phyloP scores from a whole-genome alignment of 2,113 vertebrate species.

The Nipponia nippon region DNA sequence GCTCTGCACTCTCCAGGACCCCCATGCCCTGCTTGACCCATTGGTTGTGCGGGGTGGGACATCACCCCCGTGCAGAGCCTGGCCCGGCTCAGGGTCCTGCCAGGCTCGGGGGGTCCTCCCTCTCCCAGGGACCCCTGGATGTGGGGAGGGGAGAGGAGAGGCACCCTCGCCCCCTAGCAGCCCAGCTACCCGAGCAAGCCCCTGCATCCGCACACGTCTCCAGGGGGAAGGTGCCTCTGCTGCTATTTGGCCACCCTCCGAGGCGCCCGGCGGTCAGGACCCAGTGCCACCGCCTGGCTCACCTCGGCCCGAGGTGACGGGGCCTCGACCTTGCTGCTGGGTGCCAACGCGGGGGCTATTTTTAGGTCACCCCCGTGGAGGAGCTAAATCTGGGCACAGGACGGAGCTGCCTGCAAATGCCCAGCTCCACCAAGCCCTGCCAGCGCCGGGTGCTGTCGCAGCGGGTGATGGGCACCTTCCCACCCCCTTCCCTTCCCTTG shows the following conservation, averaged over 20 bases:
- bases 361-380: background rate
- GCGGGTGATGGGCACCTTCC: background rate
- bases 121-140: background rate
- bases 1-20: background rate
- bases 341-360: background rate
- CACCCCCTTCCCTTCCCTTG: background rate
- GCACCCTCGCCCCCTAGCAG: background rate
- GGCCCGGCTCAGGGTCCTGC: background rate
- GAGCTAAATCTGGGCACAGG: background rate
- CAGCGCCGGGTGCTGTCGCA: background rate
- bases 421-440: background rate
- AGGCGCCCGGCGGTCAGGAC: rapidly evolving
- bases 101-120: background rate
- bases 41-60: background rate
- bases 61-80: background rate
- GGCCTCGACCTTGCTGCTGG: background rate
- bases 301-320: background rate
- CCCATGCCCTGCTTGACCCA: background rate
- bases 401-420: background rate
- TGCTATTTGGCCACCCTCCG: background rate
- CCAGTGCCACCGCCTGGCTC: background rate
- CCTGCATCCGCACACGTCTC: rapidly evolving
- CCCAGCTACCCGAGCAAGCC: background rate
- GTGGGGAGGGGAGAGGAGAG: rapidly evolving
- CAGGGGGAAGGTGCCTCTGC: background rate